phyloP scores from a whole-genome alignment of 2,113 vertebrate species.

The Heloderma charlesbogerti region DNA sequence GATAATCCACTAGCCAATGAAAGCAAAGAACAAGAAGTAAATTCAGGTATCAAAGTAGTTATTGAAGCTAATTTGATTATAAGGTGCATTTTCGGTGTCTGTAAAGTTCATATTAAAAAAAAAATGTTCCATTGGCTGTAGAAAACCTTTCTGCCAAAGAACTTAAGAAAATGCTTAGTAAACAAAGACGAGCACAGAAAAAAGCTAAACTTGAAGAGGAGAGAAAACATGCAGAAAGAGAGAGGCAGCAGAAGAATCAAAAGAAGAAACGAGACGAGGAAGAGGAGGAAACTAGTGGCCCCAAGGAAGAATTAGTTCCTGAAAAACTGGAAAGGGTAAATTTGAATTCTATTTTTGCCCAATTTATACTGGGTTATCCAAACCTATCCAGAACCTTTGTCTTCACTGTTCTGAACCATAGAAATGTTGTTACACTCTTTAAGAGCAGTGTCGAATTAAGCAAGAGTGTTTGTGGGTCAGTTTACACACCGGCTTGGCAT shows the following conservation, averaged over 20 bases:
- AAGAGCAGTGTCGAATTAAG: background rate
- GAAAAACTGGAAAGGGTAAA: conserved; percentile 85
- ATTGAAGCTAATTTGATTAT: background rate
- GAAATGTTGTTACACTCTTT: background rate
- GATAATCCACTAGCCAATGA: conserved; percentile 82
- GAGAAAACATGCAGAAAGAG: conserved; percentile 80
- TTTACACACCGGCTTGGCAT: background rate
- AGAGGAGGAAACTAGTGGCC: conserved; percentile 79
- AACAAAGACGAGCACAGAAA: conserved; percentile 84
- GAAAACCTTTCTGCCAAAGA: conserved; percentile 85
- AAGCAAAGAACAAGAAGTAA: conserved; percentile 84
- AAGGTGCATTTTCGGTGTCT: background rate
- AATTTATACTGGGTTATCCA: background rate
- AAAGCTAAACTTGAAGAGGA: conserved; percentile 85
- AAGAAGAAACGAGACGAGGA: conserved; percentile 84
- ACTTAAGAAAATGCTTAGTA: conserved; percentile 85
- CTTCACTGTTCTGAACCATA: background rate
- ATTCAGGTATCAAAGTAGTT: conserved; percentile 76
- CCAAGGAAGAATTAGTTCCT: conserved; percentile 82
- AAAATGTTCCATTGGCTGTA: conserved; percentile 46
- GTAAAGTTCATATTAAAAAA: conserved; percentile 26
- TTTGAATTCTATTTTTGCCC: conserved; percentile 26
- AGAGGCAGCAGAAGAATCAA: conserved; percentile 81
- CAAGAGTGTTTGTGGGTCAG: background rate
- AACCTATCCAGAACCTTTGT: too few species aligned